Evolutionary conservation across 2,113 vertebrate genomes (phyloP), one percentile per base, ranked within the genome.

Genomic region (Cyphomyrus discorhynchus): DNA sequence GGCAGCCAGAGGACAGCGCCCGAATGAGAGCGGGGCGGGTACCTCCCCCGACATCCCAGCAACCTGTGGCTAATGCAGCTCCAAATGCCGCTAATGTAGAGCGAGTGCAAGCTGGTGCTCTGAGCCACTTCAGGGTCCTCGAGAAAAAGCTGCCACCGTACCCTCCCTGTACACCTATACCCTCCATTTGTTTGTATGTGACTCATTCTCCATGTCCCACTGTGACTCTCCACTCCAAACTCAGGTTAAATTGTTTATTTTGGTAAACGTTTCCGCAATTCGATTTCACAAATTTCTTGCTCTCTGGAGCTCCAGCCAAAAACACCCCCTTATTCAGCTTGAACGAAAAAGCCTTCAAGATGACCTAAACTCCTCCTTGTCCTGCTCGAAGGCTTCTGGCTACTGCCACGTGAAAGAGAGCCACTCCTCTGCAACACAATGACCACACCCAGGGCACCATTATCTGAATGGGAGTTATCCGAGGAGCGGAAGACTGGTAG

Each of bases 31-130:
- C 58, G 3, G 19, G 39, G 17, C 11, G 66, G 66, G 17, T 52
- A 11, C 89, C 70, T 87, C 66, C 21, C 86, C 86, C 56, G 86
- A 70, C 89, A 52, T 53, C n/a, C n/a, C 84, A 52, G 84, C 84
- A 11, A 31, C 46, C 46, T 52, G 46, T 52, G 47, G 84, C 27
- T 35, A 27, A 70, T 31, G 62, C n/a, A 21, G 46, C 39, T 84
- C 42, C 19, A 24, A 83, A 83, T 10, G 45, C 45, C 6, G 31
- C 85, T 35, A 52, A 31, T 17, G 45, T 39, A 11, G 8, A 31
- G 24, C 27, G 13, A 52, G n/a, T 4, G n/a, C n/a, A 86, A 53
- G 11, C 49, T 52, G 47, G 46, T 52, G n/a, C 46, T 35, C 15
- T 19, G 10, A 17, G 19, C 50, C n/a, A 27, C 47, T 52, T 35